phyloP scores from a whole-genome alignment of 2,113 vertebrate genomes.

The Catharus bicknelli region DNA sequence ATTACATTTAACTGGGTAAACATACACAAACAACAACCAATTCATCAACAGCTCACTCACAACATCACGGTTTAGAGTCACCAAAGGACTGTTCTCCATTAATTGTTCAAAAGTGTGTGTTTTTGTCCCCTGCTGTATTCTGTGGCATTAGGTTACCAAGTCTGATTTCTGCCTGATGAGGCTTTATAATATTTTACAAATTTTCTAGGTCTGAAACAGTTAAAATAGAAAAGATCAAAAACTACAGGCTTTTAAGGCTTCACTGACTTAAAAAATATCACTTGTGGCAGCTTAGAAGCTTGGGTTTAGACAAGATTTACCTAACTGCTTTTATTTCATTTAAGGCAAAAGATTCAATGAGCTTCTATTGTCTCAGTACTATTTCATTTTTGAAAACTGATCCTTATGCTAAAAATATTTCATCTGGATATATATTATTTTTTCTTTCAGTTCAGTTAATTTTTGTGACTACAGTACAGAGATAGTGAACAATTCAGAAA shows the following conservation, averaged over 20 bases:
- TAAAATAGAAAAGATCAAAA: neutral
- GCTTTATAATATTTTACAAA: neutral
- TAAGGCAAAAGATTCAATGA: neutral
- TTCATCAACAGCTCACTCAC: no score
- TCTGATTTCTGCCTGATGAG: neutral
- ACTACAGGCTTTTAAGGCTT: neutral
- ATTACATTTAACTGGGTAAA: no score
- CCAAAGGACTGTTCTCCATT: neutral
- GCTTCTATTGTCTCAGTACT: neutral
- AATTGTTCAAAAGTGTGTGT: neutral
- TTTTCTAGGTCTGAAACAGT: neutral
- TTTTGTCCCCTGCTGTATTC: neutral
- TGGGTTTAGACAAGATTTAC: neutral
- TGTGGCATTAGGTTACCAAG: neutral
- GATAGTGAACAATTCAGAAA: neutral
- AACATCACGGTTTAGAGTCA: neutral
- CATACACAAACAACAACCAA: no score
- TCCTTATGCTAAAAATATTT: neutral
- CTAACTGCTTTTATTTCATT: neutral
- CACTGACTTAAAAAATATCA: neutral
- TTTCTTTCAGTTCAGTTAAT: constrained; percentile 47
- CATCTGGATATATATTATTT: neutral
- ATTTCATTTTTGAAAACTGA: neutral
- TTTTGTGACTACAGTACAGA: constrained; percentile 50
- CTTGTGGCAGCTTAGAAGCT: neutral